Percentiles rank a stretch among this genome's conserved stretches.
phyloP scores from a whole-genome alignment of 2,113 vertebrate species.

The Romanogobio albipinnatus region DNA sequence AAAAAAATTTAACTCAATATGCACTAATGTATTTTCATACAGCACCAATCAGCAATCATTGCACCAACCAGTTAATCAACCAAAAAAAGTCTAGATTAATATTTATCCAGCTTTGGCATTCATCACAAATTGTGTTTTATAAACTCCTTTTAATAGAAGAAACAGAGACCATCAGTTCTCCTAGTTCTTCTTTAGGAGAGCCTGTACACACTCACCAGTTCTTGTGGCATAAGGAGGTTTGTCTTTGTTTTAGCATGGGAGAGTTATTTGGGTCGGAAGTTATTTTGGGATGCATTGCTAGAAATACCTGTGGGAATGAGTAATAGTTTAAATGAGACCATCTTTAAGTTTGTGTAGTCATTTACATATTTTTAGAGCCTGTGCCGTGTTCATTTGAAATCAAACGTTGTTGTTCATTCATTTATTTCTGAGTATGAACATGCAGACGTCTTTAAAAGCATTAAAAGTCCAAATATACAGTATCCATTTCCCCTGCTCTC shows the following conservation, averaged over 20 bases:
- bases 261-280: conserved; percentile 79
- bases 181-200: background rate
- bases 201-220: conserved; percentile 8
- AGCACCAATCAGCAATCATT: too few species aligned
- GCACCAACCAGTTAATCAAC: too few species aligned
- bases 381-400: background rate
- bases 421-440: background rate
- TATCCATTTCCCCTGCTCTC: background rate
- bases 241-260: conserved; percentile 66
- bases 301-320: conserved; percentile 76
- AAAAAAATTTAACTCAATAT: background rate
- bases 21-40: background rate
- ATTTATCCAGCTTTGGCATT: background rate
- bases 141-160: background rate
- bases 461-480: background rate
- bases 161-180: background rate
- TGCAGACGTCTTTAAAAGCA: background rate
- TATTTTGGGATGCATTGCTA: conserved; percentile 79
- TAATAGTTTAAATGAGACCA: conserved; percentile 58
- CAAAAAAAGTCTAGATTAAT: background rate
- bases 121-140: background rate
- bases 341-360: conserved; percentile 38
- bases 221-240: conserved; percentile 47
- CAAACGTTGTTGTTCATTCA: background rate
- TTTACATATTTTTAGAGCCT: conserved; percentile 40